phyloP scores from a whole-genome alignment of 2,113 vertebrate species.

The Percopsis transmontana region DNA sequence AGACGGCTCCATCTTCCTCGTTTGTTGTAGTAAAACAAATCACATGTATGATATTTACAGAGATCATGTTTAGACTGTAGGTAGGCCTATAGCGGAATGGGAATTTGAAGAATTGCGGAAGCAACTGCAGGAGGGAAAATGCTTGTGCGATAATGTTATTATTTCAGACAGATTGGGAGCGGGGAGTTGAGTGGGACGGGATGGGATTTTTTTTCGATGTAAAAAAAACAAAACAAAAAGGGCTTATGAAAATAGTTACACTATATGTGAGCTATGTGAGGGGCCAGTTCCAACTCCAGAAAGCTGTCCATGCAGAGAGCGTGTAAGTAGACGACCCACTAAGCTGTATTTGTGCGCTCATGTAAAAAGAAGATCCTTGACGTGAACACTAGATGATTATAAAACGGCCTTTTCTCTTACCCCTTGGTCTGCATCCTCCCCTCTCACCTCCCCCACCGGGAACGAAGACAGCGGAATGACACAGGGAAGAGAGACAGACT shows the following conservation, averaged over 20 bases:
- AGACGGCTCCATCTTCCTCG: constrained; percentile 20
- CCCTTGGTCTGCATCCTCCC: constrained; percentile 9
- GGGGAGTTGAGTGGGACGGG: constrained; percentile 13
- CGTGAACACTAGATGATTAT: constrained; percentile 58
- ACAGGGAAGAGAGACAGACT: constrained; percentile 24
- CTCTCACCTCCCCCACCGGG: constrained; percentile 11
- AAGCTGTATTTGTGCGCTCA: constrained; percentile 42
- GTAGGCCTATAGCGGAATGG: constrained; percentile 15
- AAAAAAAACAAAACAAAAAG: constrained; percentile 21
- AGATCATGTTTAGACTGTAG: constrained; percentile 25
- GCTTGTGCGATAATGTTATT: constrained; percentile 23
- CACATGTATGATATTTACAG: constrained; percentile 41
- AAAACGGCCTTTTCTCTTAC: constrained; percentile 28
- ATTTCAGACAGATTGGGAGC: constrained; percentile 12
- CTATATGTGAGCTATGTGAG: constrained; percentile 30
- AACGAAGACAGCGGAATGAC: constrained; percentile 33
- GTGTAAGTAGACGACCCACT: constrained; percentile 35
- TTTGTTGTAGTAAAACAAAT: constrained; percentile 36
- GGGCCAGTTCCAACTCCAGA: constrained; percentile 24
- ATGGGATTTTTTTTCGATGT: constrained; percentile 32
- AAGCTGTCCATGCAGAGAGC: constrained; percentile 49
- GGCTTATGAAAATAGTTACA: background rate
- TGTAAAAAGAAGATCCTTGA: constrained; percentile 64
- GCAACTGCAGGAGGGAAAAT: constrained; percentile 9
- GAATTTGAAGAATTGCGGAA: constrained; percentile 11